phyloP scores from a whole-genome alignment of 2,888 invertebrate genomes.

The Hemithea aestivaria region DNA sequence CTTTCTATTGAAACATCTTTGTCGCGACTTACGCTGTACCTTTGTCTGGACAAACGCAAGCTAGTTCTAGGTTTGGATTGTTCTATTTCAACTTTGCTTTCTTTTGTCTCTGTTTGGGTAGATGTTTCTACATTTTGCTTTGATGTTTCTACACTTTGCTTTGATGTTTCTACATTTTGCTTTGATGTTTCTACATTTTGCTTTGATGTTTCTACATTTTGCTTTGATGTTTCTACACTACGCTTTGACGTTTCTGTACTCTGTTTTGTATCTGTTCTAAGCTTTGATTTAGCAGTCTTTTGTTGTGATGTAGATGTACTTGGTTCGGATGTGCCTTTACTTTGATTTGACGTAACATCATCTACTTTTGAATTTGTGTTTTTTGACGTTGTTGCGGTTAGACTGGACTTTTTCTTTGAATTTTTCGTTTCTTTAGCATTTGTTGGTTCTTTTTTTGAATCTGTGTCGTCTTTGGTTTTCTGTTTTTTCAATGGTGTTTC shows the following conservation, averaged over 20 bases:
- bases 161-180: background rate
- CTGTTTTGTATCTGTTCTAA: background rate
- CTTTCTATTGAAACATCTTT: background rate
- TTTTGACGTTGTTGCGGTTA: background rate
- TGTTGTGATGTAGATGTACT: background rate
- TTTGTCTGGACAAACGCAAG: constrained; percentile 3
- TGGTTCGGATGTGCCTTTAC: background rate
- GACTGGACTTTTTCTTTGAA: background rate
- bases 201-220: background rate
- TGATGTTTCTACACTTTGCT: background rate
- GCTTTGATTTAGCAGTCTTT: too few species aligned
- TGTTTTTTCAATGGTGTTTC: constrained; percentile 6
- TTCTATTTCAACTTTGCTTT: background rate
- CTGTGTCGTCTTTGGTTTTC: constrained; percentile 7
- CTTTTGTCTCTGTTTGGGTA: background rate
- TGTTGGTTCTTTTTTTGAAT: constrained; percentile 7
- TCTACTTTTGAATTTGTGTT: background rate
- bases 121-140: background rate
- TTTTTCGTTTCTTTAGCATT: constrained; percentile 4
- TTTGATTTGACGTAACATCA: background rate
- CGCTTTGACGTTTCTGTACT: background rate
- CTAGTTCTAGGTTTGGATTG: background rate
- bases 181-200: background rate
- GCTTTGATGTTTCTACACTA: background rate
- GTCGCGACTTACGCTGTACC: background rate